Evolutionary conservation across 2,113 vertebrate genomes (phyloP).

Genomic region (Malurus alboscapulatus): DNA sequence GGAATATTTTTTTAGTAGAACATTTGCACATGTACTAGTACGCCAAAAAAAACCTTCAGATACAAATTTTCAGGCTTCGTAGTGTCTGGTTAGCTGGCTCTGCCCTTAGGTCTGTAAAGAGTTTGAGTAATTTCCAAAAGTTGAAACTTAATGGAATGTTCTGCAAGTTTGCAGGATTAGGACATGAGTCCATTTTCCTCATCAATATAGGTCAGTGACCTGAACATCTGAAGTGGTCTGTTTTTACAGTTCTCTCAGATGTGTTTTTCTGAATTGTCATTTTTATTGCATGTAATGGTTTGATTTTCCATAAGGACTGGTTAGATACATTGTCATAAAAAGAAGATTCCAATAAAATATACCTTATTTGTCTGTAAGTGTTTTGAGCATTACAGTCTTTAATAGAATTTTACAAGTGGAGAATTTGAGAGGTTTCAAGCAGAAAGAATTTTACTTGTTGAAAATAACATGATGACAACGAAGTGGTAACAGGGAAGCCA

Average conservation of each 20-base stretch:
- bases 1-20: not conserved
- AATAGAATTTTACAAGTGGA: not conserved
- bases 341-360: not conserved
- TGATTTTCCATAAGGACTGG: conserved; percentile 3
- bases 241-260: not conserved
- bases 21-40: not conserved
- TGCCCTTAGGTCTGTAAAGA: not conserved
- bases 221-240: not conserved
- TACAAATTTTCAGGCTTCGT: not conserved
- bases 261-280: not conserved
- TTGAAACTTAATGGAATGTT: not conserved
- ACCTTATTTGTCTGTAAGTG: not conserved
- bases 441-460: not conserved
- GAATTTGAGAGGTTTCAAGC: not conserved
- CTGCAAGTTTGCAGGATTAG: not conserved
- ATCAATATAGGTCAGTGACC: not conserved
- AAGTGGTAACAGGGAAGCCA: not conserved
- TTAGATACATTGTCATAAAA: conserved; percentile 10
- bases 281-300: not conserved
- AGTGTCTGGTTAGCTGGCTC: not conserved
- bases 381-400: not conserved
- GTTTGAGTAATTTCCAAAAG: not conserved
- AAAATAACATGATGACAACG: not conserved
- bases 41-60: not conserved
- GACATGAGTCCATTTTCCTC: not conserved